Base-by-base conservation (phyloP, 1,140 invertebrate genomes). In the Tachypleus tridentatus region DNA sequence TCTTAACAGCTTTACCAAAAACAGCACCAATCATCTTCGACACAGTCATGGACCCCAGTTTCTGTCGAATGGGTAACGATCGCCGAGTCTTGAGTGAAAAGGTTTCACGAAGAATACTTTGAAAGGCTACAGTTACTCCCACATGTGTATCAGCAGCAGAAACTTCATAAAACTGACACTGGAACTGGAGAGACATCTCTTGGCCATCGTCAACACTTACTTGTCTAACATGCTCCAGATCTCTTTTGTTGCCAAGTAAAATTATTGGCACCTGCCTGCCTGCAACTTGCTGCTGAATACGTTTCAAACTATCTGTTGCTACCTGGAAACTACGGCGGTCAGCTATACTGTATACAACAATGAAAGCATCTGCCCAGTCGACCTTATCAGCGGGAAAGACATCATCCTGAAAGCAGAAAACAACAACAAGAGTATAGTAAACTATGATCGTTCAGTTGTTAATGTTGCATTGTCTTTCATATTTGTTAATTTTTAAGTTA, bases 321-420 rank as follows among this genome's bases (percentile, higher is more conserved):
- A 87, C 85, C 58, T 82, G 78, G 70, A 88, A 87, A 66, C 84
- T 86, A 66, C 78, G 78, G 64, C 82, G 77, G 72, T 88, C 86
- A 4, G 85, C 88, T 64, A 89, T 85, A 67, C 86, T 86, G 76
- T 89, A 90, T 50, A 88, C 86, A n/a, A 89, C 80, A 4, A 89
- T 76, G 73, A 85, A 87, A 4, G 85, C 87, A 74, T 89, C 87
- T 1, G 86, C 85, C 86, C 87, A 87, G 74, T 85, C 81, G 52
- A 88, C 78, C 49, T 81, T 78, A 64, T 84, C 83, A 68, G 80
- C 73, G 48, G 80, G 76, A 61, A 82, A 75, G 67, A 11, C 11
- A 11, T 63, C 52, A 11, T 63, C 52, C 7, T 63, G 29, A 29
- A 29, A 29, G 29, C 29, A 29, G 29, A 29, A 29, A 29, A 29